Conservation (phyloP, 2,797 vertebrate genomes). For the Chromis chromis region DNA sequence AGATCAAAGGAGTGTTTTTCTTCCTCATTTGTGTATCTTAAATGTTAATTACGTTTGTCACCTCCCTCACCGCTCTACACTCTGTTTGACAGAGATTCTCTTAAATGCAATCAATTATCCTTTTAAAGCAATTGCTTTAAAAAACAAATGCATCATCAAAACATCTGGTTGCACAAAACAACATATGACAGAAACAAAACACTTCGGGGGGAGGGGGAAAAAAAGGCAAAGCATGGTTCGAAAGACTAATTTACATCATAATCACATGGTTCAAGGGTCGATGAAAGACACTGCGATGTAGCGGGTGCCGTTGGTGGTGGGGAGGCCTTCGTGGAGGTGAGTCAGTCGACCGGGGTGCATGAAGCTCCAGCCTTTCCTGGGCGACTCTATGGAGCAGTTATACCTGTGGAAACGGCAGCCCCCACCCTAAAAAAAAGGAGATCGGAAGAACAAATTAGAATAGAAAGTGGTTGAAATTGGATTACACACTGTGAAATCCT, state of each 20-base stretch:
- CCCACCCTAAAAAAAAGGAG: conserved; percentile 87
- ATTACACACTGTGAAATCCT: too few species aligned
- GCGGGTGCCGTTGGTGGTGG: conserved; percentile 94
- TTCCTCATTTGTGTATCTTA: conserved; percentile 30
- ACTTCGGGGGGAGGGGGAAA: background rate
- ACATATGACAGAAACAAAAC: conserved; percentile 37
- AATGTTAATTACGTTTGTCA: conserved; percentile 33
- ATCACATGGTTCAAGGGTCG: conserved; percentile 87
- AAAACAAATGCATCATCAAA: conserved; percentile 41
- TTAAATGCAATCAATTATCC: conserved; percentile 34
- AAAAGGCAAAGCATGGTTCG: conserved; percentile 29
- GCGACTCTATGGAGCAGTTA: conserved; percentile 95
- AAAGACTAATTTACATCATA: conserved; percentile 32
- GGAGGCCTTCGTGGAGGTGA: conserved; percentile 97
- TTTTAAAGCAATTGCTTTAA: conserved; percentile 69
- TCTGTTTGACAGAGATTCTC: conserved; percentile 81
- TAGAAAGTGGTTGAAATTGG: background rate
- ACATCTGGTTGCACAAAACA: conserved; percentile 37
- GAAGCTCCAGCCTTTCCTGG: conserved; percentile 98
- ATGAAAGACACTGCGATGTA: conserved; percentile 98
- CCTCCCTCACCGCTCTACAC: conserved; percentile 47
- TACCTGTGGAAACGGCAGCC: conserved; percentile 97
- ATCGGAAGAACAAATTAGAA: background rate
- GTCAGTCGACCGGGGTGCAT: conserved; percentile 98
- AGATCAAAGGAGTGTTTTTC: conserved; percentile 6